phyloP scores from a whole-genome alignment of 2,113 vertebrate species.

The Rhinichthys klamathensis region DNA sequence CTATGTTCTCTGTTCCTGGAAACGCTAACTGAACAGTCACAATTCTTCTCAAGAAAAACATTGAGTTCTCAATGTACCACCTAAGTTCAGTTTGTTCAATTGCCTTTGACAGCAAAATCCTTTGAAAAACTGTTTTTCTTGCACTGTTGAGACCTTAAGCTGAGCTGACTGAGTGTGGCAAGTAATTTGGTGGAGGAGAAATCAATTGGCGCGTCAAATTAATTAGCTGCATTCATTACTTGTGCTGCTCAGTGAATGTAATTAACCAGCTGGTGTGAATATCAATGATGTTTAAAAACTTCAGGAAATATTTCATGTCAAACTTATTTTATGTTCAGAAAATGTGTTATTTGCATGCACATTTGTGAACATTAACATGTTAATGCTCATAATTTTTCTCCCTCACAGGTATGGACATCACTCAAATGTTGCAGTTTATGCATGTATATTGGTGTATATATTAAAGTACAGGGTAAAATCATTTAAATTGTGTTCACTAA shows the following conservation, averaged over 20 bases:
- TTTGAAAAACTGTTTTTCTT: conserved; percentile 18
- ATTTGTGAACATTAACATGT: neutral
- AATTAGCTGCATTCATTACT: conserved; percentile 44
- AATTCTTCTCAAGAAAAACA: neutral
- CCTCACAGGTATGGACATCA: neutral
- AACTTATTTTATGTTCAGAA: neutral
- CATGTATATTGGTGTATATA: neutral
- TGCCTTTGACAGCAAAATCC: neutral
- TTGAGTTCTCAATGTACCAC: neutral
- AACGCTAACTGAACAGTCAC: neutral
- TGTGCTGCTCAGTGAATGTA: conserved; percentile 28
- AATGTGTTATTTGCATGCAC: neutral
- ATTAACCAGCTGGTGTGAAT: conserved; percentile 37
- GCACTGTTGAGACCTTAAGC: neutral
- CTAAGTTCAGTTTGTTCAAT: neutral
- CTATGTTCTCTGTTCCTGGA: neutral
- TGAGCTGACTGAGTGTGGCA: conserved; percentile 23
- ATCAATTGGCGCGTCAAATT: conserved; percentile 34
- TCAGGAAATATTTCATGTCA: conserved; percentile 15
- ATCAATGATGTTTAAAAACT: conserved; percentile 25
- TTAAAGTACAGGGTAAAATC: neutral
- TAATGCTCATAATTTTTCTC: neutral
- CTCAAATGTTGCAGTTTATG: neutral
- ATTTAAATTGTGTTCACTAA: neutral
- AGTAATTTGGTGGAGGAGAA: conserved; percentile 19